phyloP scores from a whole-genome alignment of 2,113 vertebrate genomes.

The Holacanthus passer region DNA sequence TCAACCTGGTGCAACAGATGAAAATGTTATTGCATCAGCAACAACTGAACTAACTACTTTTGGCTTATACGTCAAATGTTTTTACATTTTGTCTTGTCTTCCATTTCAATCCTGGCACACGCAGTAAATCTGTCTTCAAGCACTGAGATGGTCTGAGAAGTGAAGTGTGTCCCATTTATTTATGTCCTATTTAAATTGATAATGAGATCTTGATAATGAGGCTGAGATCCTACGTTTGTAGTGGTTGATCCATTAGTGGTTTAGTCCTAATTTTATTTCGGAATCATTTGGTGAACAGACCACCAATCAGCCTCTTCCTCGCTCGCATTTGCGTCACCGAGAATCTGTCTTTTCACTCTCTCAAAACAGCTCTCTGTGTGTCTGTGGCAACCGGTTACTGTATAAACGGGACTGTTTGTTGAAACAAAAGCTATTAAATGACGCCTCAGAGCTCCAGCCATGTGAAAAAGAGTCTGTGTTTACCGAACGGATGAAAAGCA shows the following conservation, averaged over 20 bases:
- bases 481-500: neutral
- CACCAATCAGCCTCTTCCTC: too few relatives aligned
- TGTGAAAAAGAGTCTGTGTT: conserved; percentile 1
- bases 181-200: too few relatives aligned
- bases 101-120: neutral
- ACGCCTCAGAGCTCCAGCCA: neutral
- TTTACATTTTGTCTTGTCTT: neutral
- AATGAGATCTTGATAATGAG: too few relatives aligned
- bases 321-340: neutral
- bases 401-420: neutral
- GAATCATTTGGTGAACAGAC: neutral
- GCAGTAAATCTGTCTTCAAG: neutral
- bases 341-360: neutral
- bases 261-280: neutral
- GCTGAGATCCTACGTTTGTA: neutral
- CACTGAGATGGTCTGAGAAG: neutral
- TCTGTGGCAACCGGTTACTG: neutral
- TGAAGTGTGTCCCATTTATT: neutral
- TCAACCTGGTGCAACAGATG: neutral
- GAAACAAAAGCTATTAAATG: neutral
- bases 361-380: neutral
- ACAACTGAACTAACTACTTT: neutral
- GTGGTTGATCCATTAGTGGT: neutral
- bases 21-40: neutral
- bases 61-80: neutral